Conservation (phyloP, 2,113 vertebrate species). For the Salminus brasiliensis region DNA sequence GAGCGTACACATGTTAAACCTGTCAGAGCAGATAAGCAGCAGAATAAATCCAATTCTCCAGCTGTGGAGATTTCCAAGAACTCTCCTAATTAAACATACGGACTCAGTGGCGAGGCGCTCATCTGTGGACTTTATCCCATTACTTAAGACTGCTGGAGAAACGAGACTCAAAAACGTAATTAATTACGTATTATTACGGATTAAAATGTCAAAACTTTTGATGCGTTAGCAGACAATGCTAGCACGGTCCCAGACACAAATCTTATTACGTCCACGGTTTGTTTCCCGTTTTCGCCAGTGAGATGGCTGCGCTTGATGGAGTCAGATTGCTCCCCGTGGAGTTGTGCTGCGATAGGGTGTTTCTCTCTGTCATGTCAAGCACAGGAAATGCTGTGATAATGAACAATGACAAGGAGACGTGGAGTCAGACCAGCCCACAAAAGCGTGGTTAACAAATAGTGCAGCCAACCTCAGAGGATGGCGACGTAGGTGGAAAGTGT, state of each 20-base stretch:
- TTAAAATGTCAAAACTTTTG: slow-evolving; percentile 33
- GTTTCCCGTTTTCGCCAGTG: slow-evolving; percentile 24
- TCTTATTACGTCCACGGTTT: slow-evolving; percentile 26
- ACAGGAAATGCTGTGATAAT: slow-evolving; percentile 41
- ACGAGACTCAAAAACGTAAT: slow-evolving; percentile 45
- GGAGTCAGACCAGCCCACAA: slow-evolving; percentile 23
- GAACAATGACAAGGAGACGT: slow-evolving; percentile 38
- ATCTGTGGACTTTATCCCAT: slow-evolving; percentile 55
- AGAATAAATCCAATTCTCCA: slow-evolving; percentile 54
- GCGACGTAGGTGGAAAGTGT: neutral
- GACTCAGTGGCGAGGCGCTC: slow-evolving; percentile 34
- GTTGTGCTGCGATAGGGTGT: slow-evolving; percentile 35
- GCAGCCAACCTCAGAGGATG: neutral
- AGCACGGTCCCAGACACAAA: slow-evolving; percentile 27
- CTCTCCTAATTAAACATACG: slow-evolving; percentile 40
- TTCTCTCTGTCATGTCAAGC: slow-evolving; percentile 32
- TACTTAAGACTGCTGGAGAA: slow-evolving; percentile 52
- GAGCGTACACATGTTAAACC: slow-evolving; percentile 33
- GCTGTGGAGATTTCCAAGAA: slow-evolving; percentile 18
- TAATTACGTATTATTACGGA: slow-evolving; percentile 38
- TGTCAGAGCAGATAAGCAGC: slow-evolving; percentile 54
- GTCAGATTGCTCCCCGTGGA: slow-evolving; percentile 40
- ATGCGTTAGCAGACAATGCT: slow-evolving; percentile 31
- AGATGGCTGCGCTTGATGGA: slow-evolving; percentile 24
- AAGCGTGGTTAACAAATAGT: slow-evolving; percentile 17